Evolutionary conservation across 2,113 vertebrate species (phyloP).

Genomic region (Phaethornis superciliosus): DNA sequence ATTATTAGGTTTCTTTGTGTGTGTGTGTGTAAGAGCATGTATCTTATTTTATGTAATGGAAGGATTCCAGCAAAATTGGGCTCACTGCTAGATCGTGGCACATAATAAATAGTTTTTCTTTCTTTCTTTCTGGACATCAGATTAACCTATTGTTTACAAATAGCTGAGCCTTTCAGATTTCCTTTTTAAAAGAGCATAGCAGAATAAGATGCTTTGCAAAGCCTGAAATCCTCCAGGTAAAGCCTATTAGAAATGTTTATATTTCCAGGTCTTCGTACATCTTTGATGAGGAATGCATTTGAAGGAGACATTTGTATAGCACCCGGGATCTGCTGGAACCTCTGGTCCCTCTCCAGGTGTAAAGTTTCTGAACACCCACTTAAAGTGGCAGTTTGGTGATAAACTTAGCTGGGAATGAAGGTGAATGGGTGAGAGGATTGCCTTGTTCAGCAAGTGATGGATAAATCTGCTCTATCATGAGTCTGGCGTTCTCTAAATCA

Average conservation of each 20-base stretch:
- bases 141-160: not conserved
- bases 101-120: not conserved
- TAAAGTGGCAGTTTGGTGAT: constrained; percentile 48
- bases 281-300: not conserved
- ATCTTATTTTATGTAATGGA: not conserved
- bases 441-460: not conserved
- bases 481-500: not conserved
- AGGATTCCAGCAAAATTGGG: not conserved
- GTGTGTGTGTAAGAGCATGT: not conserved
- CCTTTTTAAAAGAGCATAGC: not conserved
- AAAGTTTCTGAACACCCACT: constrained; percentile 25
- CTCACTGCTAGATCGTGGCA: not conserved
- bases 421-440: not conserved
- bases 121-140: not conserved
- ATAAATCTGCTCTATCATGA: not conserved
- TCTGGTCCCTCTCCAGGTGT: constrained; percentile 24
- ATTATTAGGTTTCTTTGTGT: constrained; percentile 12
- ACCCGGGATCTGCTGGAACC: not conserved
- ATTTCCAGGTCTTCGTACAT: not conserved
- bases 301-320: not conserved
- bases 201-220: not conserved
- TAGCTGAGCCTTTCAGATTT: not conserved
- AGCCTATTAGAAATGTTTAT: not conserved
- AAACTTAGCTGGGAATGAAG: constrained; percentile 5
- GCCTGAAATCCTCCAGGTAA: not conserved